Conservation (phyloP, 2,113 vertebrate species). For the Toxostoma redivivum region DNA sequence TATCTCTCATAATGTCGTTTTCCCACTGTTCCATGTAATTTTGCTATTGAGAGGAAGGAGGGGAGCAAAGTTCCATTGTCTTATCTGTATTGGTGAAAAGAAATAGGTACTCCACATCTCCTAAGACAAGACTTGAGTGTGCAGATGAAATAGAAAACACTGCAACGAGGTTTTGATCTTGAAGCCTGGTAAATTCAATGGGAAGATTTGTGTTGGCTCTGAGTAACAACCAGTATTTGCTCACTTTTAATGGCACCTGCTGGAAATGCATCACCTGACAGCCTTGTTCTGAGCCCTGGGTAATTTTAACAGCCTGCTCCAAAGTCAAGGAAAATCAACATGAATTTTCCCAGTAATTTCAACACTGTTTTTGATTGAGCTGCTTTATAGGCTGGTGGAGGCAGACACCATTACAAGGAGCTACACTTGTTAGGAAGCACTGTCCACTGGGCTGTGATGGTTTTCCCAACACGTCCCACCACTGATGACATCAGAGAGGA, state of each 20-base stretch:
- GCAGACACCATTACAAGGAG: background rate
- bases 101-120: background rate
- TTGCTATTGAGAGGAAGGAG: background rate
- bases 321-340: background rate
- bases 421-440: background rate
- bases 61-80: background rate
- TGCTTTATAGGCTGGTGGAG: background rate
- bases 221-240: background rate
- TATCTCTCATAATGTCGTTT: background rate
- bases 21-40: background rate
- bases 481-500: background rate
- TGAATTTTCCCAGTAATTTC: background rate
- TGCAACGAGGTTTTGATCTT: background rate
- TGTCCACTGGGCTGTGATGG: background rate
- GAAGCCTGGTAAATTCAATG: background rate
- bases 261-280: background rate
- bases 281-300: background rate
- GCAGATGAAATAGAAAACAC: background rate
- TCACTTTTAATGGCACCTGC: background rate
- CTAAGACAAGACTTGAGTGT: background rate
- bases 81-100: background rate
- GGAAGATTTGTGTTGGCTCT: background rate
- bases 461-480: background rate
- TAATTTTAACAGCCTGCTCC: background rate
- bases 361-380: background rate